Base-by-base conservation (phyloP, 2,888 invertebrate genomes). In the Acanthoscelides obtectus region DNA sequence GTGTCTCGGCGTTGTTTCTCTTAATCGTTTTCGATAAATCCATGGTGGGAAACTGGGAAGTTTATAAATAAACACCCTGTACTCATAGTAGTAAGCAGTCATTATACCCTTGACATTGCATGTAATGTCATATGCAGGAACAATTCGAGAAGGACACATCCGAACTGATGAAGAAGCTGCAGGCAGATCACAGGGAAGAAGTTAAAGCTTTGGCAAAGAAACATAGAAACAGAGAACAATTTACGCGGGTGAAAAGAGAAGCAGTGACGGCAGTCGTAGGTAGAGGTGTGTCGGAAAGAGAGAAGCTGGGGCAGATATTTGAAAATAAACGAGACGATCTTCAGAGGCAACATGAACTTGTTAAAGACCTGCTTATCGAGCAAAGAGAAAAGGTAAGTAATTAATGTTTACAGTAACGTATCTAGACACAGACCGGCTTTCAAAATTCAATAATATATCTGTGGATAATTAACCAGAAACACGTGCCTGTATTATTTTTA, bases 181-280 rank as follows among this genome's bases (percentile, higher is more conserved):
- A 96, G 79, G 90, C 92, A 72, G 92, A 92, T 72, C 91, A 95
- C 74, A 91, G 95, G 77, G 94, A 94, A 79, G 97, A 97, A 84
- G 94, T 96, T 73, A 96, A 96, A 83, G 91, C 91, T 69, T 87
- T 98, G 73, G 92, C 94, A 22, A 94, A 96, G 83, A 93, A 93
- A 73, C 95, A 96, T 84, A 90, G 94, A 78, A 97, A 98, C 85
- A 94, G 96, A 80, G 96, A 95, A 78, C 98, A 98, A 84, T 89
- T 97, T 79, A 92, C 93, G 75, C 88, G 95, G 82, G 93, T 94
- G 84, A 96, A 95, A 84, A 87, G 96, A 82, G 93, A 97, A 88
- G 95, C 96, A 2, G 90, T 90, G 68, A 90, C 89, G 74, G 89
- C 92, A 80, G 92, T 96, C 6, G 96, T 98, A 76, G 94, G 94